These are phyloP conservation scores for Grantiella picta DNA, from an alignment of 2,113 vertebrate species.

Conservation along the genomic window DNA sequence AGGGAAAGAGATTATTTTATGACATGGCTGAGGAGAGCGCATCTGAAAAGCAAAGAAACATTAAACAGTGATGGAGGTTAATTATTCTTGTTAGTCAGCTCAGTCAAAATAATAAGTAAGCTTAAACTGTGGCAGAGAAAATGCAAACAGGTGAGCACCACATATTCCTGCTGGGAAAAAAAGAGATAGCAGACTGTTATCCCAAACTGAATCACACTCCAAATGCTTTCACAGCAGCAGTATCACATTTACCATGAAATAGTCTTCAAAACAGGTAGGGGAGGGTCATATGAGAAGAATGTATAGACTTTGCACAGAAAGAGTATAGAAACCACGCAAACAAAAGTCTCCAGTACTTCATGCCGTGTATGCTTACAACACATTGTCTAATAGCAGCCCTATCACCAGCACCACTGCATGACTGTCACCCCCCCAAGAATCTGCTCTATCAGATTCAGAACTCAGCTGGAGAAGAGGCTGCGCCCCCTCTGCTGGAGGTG, in stretches of 20 bases:
- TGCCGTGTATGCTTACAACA: neutral
- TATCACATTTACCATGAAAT: neutral
- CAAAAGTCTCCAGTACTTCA: neutral
- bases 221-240: neutral
- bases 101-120: neutral
- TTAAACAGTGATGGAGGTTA: neutral
- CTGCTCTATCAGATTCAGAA: neutral
- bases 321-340: neutral
- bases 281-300: neutral
- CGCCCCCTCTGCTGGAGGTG: neutral
- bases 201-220: neutral
- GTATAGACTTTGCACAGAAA: neutral
- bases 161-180: neutral
- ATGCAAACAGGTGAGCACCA: neutral
- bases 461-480: neutral
- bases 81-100: neutral
- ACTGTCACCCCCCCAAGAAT: neutral
- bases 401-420: neutral
- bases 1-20: neutral
- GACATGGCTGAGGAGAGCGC: neutral
- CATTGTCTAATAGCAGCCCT: neutral
- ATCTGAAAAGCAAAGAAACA: neutral
- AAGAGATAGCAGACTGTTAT: neutral
- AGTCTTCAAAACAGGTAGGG: neutral
- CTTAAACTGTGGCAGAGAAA: neutral